Evolutionary conservation across 2,113 vertebrate species (phyloP).

Genomic region (Paradoxurus hermaphroditus): DNA sequence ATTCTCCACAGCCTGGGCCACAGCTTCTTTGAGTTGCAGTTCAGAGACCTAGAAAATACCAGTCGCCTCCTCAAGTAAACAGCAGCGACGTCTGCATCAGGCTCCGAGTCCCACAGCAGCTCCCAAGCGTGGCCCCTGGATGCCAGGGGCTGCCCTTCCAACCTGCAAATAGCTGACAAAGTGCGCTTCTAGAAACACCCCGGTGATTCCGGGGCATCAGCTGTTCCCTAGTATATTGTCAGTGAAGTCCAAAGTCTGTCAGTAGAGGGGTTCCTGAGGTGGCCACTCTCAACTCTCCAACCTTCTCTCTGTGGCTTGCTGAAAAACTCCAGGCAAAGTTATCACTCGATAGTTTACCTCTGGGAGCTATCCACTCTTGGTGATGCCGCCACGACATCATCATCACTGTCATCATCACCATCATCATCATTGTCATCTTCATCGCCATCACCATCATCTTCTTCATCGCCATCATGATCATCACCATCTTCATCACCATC

Average conservation of each 20-base stretch:
- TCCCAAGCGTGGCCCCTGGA: no score
- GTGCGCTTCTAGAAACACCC: neutral
- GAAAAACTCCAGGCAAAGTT: neutral
- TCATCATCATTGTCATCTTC: neutral
- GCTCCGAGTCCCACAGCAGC: neutral
- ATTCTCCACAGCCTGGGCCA: constrained; percentile 89
- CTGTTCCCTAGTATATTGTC: neutral
- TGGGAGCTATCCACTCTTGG: neutral
- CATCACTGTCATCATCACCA: neutral
- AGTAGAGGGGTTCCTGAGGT: no score
- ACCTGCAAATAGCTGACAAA: neutral
- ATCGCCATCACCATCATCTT: neutral
- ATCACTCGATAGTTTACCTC: neutral
- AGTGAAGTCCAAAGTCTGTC: neutral
- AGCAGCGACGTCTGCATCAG: no score
- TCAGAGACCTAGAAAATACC: constrained; percentile 89
- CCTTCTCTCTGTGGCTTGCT: neutral
- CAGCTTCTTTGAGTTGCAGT: constrained; percentile 92
- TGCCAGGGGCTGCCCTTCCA: neutral
- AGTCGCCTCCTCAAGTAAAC: neutral
- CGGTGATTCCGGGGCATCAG: neutral
- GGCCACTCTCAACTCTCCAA: neutral
- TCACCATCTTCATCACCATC: rapidly evolving
- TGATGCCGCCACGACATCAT: neutral
- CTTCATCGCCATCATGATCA: neutral